Conservation (phyloP, 2,113 vertebrate species). For the Megaleporinus macrocephalus region DNA sequence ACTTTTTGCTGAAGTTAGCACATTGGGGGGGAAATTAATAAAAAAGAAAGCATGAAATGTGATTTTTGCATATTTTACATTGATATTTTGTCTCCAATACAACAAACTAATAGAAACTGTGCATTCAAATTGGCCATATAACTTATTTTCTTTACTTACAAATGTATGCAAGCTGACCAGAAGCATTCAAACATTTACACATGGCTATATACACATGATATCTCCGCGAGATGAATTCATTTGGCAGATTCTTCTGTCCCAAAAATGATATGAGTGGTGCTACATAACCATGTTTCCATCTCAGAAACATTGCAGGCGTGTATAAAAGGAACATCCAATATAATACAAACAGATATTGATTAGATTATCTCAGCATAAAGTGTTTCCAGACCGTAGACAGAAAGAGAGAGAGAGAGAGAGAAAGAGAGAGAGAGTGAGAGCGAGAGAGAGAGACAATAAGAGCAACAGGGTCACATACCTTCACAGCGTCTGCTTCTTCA, state of each 20-base stretch:
- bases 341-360: neutral
- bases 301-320: neutral
- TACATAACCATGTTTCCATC: neutral
- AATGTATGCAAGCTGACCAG: too few species aligned
- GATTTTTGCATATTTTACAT: too few species aligned
- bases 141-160: too few species aligned
- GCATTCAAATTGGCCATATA: too few species aligned
- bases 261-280: neutral
- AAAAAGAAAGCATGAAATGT: too few species aligned
- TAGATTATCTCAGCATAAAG: neutral
- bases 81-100: too few species aligned
- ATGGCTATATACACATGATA: neutral
- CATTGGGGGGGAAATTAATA: too few species aligned
- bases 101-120: too few species aligned
- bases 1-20: too few species aligned
- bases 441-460: neutral
- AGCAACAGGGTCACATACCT: conserved; percentile 42
- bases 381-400: neutral
- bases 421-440: neutral
- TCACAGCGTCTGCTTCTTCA: conserved; percentile 9
- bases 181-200: too few species aligned
- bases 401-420: neutral
- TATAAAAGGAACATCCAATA: neutral
- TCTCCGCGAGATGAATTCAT: too few species aligned
- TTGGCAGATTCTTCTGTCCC: too few species aligned